Conservation (phyloP, 2,888 invertebrate species). For the Ornithoptera priamus region DNA sequence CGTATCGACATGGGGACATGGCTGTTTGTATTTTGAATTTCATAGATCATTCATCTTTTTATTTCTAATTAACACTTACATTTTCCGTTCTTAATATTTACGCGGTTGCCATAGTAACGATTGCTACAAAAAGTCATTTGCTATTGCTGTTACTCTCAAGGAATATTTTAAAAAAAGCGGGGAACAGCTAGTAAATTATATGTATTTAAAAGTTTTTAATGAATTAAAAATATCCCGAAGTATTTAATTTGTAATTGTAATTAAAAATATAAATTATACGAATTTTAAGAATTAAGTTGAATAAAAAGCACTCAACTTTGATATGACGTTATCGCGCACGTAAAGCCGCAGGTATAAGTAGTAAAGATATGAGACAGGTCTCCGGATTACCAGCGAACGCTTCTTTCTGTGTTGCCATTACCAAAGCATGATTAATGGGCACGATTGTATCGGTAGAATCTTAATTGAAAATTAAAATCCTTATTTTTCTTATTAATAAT, state of each 20-base stretch:
- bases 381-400: conserved; percentile 42
- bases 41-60: no score
- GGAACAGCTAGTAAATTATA: no score
- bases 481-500: conserved; percentile 28
- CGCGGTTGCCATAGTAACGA: no score
- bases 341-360: conserved; percentile 28
- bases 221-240: no score
- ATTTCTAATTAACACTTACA: no score
- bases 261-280: conserved; percentile 17
- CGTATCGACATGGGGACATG: no score
- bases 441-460: conserved; percentile 50
- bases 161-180: no score
- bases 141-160: no score
- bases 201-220: no score
- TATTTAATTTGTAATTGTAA: not conserved
- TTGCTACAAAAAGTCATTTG: no score
- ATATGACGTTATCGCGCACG: conserved; percentile 25
- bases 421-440: conserved; percentile 55
- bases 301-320: conserved; percentile 19
- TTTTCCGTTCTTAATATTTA: no score
- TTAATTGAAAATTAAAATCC: conserved; percentile 54
- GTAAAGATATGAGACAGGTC: conserved; percentile 42
- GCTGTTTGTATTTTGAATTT: no score
- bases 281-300: conserved; percentile 15
- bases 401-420: conserved; percentile 55